Evolutionary conservation across 2,888 invertebrate species (phyloP).

Genomic region (Mesorhabditis belari): DNA sequence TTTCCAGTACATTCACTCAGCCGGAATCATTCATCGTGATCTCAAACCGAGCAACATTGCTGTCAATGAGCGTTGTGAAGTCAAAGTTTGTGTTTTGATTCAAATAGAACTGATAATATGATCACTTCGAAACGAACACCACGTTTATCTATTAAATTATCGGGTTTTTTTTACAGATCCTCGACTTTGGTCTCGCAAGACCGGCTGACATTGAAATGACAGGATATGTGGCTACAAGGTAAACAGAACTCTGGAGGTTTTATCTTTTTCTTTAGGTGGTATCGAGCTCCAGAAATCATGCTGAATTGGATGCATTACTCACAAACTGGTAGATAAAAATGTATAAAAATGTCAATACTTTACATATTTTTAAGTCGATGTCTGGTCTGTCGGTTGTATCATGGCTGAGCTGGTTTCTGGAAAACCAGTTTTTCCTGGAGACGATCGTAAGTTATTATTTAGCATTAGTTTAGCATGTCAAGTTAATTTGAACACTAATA

Average conservation of each 20-base stretch:
- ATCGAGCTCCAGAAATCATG: slow-evolving; percentile 56
- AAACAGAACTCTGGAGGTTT: too few relatives aligned
- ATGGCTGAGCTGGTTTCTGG: slow-evolving; percentile 46
- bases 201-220: slow-evolving; percentile 64
- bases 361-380: slow-evolving; percentile 37
- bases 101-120: not conserved
- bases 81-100: slow-evolving; percentile 65
- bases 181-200: slow-evolving; percentile 48
- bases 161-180: slow-evolving; percentile 59
- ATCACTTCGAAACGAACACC: not conserved
- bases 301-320: slow-evolving; percentile 82
- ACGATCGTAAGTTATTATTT: slow-evolving; percentile 31
- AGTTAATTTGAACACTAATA: too few relatives aligned
- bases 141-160: not conserved
- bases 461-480: not conserved
- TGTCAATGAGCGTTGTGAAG: slow-evolving; percentile 96
- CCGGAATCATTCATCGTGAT: slow-evolving; percentile 93
- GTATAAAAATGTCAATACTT: not conserved
- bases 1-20: slow-evolving; percentile 81
- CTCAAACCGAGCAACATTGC: slow-evolving; percentile 97
- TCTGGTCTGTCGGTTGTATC: slow-evolving; percentile 52
- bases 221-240: slow-evolving; percentile 76
- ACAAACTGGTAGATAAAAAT: slow-evolving; percentile 67
- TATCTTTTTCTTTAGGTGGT: too few relatives aligned
- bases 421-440: slow-evolving; percentile 43